These are phyloP conservation scores for Scophthalmus maximus DNA, from an alignment of 2,113 vertebrate species.

Conservation along the genomic window DNA sequence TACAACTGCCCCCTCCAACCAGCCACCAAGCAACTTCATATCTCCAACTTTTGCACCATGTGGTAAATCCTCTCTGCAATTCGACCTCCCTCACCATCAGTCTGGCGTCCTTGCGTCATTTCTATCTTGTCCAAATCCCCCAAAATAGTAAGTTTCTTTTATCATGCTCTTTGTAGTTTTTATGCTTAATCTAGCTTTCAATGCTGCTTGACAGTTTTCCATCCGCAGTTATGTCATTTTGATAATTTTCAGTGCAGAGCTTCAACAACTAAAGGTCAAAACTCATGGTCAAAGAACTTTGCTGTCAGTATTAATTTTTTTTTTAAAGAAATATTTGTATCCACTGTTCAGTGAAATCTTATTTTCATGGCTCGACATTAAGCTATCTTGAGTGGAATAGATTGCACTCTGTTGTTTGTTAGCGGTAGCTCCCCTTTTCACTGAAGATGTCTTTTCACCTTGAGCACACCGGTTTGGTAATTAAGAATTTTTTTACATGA, in stretches of 20 bases:
- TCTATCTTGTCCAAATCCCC: slow-evolving; percentile 99
- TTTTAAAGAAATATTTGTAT: slow-evolving; percentile 29
- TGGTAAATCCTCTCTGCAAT: slow-evolving; percentile 99
- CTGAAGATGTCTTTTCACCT: neutral
- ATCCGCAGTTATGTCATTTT: slow-evolving; percentile 55
- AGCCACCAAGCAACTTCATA: slow-evolving; percentile 95
- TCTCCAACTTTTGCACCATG: slow-evolving; percentile 92
- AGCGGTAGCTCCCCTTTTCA: neutral
- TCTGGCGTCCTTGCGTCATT: slow-evolving; percentile 98
- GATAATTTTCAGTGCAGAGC: slow-evolving; percentile 45
- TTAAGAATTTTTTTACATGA: slow-evolving; percentile 11
- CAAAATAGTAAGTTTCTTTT: slow-evolving; percentile 98
- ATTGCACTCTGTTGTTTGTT: neutral
- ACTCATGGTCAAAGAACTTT: slow-evolving; percentile 51
- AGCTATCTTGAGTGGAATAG: slow-evolving; percentile 15
- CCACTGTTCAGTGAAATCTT: slow-evolving; percentile 15
- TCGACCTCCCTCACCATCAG: slow-evolving; percentile 98
- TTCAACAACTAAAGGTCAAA: slow-evolving; percentile 54
- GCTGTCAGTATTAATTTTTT: slow-evolving; percentile 17
- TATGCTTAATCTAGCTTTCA: slow-evolving; percentile 84
- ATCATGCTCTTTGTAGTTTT: slow-evolving; percentile 94
- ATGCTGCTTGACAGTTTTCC: slow-evolving; percentile 88
- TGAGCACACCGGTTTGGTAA: neutral
- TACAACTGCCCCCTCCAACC: slow-evolving; percentile 86
- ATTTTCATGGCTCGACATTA: slow-evolving; percentile 71